Base-by-base conservation (phyloP, 2,797 vertebrate species). In the Kryptolebias ocellatus region DNA sequence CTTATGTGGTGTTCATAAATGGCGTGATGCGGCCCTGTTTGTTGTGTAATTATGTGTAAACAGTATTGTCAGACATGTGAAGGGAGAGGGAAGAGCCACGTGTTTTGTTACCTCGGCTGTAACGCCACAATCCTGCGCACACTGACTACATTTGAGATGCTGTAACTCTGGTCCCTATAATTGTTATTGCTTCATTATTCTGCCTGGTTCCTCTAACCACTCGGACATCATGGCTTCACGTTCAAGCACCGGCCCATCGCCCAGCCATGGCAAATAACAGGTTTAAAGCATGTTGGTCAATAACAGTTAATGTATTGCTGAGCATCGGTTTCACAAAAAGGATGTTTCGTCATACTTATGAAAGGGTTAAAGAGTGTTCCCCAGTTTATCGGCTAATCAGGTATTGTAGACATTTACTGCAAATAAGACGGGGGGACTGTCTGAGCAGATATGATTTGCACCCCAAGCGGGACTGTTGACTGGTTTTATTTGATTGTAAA, bases 1-100 rank as follows among this genome's bases (percentile, higher is more conserved):
- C 42, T 66, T 60, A 27, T 60, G 37, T 52, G 56, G 31, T 72
- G 81, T 58, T 73, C 79, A 64, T 71, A 72, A 80, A 78, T 67
- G 61, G 45, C 64, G 49, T 18, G 53, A 79, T 60, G 63, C 61
- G 65, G 64, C 44, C 42, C 37, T 64, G 57, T 20, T 67, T 17
- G 44, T 86, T 85, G 76, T 76, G 77, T 80, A 80, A 86, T 72
- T 34, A 16, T 24, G 47, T 59, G 34, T 53, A 53, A 10, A 55
- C 61, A 70, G 56, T 47, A 47, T 63, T 80, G 14, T 45, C 45
- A 80, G 79, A 71, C 62, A 74, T 60, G 63, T 27, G 44, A 76
- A 66, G 27, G 37, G 49, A 59, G 1, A 63, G 14, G 65, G 46
- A n/a, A 60, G 29, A 61, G 39, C 3, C 6, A 17, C 20, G 54